Percentiles rank a stretch among this genome's conserved stretches.
Conservation (phyloP, 2,797 vertebrate genomes). For the Nasua narica region DNA sequence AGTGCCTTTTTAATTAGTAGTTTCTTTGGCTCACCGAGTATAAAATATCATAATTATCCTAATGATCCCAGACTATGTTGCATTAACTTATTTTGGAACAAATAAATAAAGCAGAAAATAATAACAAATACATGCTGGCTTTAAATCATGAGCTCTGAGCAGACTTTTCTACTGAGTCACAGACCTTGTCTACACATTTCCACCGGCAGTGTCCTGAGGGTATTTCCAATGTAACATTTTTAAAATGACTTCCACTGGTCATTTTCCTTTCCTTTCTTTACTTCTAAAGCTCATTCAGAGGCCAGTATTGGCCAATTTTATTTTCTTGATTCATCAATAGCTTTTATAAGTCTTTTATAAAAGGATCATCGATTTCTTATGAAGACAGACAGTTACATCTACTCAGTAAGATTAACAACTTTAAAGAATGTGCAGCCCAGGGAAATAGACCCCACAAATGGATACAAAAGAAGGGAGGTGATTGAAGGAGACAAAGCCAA, state of each 20-base stretch:
- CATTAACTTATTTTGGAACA: neutral
- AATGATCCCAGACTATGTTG: neutral
- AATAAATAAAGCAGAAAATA: neutral
- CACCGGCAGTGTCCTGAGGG: accelerated
- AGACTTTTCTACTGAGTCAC: neutral
- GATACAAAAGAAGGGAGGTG: neutral
- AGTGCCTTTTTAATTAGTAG: neutral
- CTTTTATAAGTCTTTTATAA: neutral
- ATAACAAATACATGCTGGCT: neutral
- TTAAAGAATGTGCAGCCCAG: neutral
- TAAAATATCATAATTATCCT: neutral
- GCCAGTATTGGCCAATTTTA: neutral
- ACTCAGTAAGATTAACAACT: neutral
- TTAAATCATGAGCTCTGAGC: neutral
- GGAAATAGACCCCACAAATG: neutral
- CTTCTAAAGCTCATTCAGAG: neutral
- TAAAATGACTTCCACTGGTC: neutral
- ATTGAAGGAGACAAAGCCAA: accelerated
- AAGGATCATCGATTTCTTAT: neutral
- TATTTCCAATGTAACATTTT: neutral
- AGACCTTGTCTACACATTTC: neutral
- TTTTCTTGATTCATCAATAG: neutral
- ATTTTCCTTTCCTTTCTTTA: neutral
- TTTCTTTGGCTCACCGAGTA: neutral
- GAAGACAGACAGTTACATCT: neutral